phyloP scores from a whole-genome alignment of 2,888 invertebrate genomes.

The Polymixis flavicincta region DNA sequence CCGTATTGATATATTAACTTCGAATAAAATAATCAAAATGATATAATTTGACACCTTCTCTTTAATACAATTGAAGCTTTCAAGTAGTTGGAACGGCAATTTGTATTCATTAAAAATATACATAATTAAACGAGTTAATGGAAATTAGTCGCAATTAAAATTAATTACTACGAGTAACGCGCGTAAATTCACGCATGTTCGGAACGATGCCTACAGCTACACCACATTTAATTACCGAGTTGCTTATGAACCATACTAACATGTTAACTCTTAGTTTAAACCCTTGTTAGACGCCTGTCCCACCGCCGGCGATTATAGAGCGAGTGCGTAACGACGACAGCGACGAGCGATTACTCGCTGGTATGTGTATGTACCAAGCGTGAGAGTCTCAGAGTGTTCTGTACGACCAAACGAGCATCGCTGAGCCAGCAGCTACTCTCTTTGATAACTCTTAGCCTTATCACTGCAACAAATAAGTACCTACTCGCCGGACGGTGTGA shows the following conservation, averaged over 20 bases:
- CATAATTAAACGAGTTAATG: no score
- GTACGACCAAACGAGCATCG: neutral
- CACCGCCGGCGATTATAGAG: neutral
- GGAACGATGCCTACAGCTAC: no score
- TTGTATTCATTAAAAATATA: neutral
- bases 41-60: neutral
- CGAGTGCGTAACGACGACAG: neutral
- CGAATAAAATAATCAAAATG: no score
- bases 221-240: neutral
- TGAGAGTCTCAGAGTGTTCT: neutral
- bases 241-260: neutral
- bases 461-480: neutral
- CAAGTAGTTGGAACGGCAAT: neutral
- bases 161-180: neutral
- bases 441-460: neutral
- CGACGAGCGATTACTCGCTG: neutral
- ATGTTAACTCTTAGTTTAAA: neutral
- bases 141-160: neutral
- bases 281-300: neutral
- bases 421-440: neutral
- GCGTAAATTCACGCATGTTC: neutral
- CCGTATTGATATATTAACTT: no score
- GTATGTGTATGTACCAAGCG: neutral
- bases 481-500: neutral
- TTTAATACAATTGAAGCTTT: neutral